Evolutionary conservation across 2,888 invertebrate genomes (phyloP), one percentile per base, ranked within the genome.

Genomic region (Toxonevra muliebris): DNA sequence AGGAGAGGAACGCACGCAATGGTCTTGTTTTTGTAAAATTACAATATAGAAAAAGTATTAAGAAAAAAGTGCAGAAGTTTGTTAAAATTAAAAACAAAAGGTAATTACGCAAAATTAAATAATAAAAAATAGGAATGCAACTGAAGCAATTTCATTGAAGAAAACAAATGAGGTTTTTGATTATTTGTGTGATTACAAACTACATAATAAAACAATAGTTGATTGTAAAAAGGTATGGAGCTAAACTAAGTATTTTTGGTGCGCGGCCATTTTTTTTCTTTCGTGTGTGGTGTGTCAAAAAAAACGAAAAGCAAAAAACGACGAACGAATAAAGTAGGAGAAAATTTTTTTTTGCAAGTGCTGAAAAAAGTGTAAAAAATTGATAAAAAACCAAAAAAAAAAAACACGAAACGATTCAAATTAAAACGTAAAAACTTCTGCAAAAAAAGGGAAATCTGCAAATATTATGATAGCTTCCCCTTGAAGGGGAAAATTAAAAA

Each of bases 181-280:
- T 4, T 30, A 30, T 30, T 30, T 30, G 30, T 30, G 30, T 30
- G 7, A 30, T n/a, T n/a, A 52, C 12, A 17, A 13, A 52, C 52
- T 13, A 52, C 11, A 13, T 13, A 13, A 52, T 17, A 52, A 52
- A 13, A 52, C 2, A 17, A 52, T 1, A 13, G 30, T 30, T 30
- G 30, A 30, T 7, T 30, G 30, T 30, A 30, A 4, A 30, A 30
- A 30, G 7, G 2, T 2, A 30, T 30, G 30, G 30, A 30, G 7
- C 30, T 30, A 30, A 30, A 30, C 30, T 48, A 15, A 48, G 48
- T 48, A 15, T 48, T 79, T 81, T 80, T 79, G 78, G 77, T 79
- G 73, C 78, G 81, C 81, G 79, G 82, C 82, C 81, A 81, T 81
- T 81, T 82, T 79, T n/a, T 80, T 82, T 79, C 50, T 52, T 53